Evolutionary conservation across 2,888 invertebrate species (phyloP), one percentile per base, ranked within the genome.

Genomic region (Polia nebulosa): DNA sequence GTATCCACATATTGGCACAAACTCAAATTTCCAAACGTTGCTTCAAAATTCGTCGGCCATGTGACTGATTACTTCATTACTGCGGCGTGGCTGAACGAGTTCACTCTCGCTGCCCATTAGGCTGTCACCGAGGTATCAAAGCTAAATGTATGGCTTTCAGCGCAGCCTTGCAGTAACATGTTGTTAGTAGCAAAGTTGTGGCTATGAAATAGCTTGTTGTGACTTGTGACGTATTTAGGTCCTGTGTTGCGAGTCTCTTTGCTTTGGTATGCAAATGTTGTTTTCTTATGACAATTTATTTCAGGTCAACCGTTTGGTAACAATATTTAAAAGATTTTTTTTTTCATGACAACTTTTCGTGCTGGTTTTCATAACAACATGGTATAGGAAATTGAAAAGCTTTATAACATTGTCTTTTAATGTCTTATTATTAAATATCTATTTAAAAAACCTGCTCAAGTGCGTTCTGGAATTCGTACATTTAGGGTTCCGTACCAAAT

Each of bases 51-150:
- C n/a, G 55, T 62, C 44, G 77, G 76, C 69, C 73, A 73, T 64
- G 76, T 77, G 76, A 77, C 76, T 77, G 76, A 77, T 77, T 77
- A 77, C 77, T 77, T 77, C 73, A 77, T 77, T 73, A 77, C 73
- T 36, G 56, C 13, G 36, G 62, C 76, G 34, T 36, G 68, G 73
- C 57, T 58, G 68, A 77, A 69, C 73, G 64, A 69, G 77, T 77
- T 73, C 77, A 45, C 63, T 63, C 76, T 63, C 66, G 76, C 39
- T 66, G 32, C 63, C 73, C 60, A 77, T 77, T 77, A 77, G 73
- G 57, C 73, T 77, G 76, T 77, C 76, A 77, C 60, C 63, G 60
- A 60, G 60, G 77, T 73, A 77, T 77, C 76, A 77, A 77, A 57
- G 73, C 63, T 77, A 63, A 77, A 77, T 77, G 76, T 67, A 64